Evolutionary conservation across 1,140 invertebrate species (phyloP), one percentile per base, ranked within the genome.

Genomic region (Philopotamus ludificatus): DNA sequence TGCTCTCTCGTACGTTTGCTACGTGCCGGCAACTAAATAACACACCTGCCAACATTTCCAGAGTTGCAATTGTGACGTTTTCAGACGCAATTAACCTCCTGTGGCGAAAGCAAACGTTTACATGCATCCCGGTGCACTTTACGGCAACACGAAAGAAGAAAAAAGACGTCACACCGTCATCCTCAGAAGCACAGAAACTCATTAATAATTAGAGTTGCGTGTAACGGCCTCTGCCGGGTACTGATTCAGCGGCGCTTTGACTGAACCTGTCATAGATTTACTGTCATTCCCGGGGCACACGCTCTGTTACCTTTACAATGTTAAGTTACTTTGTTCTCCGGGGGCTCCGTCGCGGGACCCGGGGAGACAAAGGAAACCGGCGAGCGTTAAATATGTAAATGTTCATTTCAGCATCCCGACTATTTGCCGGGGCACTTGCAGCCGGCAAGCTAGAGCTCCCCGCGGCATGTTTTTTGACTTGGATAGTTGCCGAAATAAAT

Each of bases 271-370:
- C 44, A 47, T 53, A 57, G 63, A 65, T 39, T 58, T 47, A 44
- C 63, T 64, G 53, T 65, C 54, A 65, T 65, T 57, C 44, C 55
- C 42, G 47, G n/a, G 49, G 44, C 47, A 39, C 44, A 65, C 54
- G 63, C 34, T 65, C 63, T 65, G 63, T 57, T 65, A 58, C 63
- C 63, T 60, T 53, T 66, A 66, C 57, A 58, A 66, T 66, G 64
- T 60, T 58, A 60, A 58, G 47, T 26, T 53, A 28, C 64, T 66
- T 66, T 66, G 64, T 66, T 55, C 20, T 34, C 53, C 44, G 8
- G 18, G 18, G 8, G 44, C 18, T 20, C 10, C 15, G 15, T 20
- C 18, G 18, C 18, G 16, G 16, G 53, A 67, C 23, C 25, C 49
- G 44, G 51, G 20, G 23, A 60, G 59, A 47, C 65, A 63, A 63